These are phyloP conservation scores for Chloroceryle amazona DNA, from an alignment of 2,797 vertebrate genomes.

Conservation along the genomic window DNA sequence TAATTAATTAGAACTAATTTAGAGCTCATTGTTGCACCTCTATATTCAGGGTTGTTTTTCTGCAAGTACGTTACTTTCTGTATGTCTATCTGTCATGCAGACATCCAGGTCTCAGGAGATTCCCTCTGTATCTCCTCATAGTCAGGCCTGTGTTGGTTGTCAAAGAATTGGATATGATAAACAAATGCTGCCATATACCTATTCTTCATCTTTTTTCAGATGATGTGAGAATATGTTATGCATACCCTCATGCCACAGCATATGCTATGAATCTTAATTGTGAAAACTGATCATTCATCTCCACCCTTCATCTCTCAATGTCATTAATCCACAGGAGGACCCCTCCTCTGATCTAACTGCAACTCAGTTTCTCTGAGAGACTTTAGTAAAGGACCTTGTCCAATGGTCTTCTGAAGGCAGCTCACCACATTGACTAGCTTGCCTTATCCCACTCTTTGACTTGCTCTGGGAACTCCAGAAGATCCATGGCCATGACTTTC, in stretches of 20 bases:
- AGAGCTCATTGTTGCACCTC: not conserved
- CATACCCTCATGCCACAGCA: not conserved
- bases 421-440: not conserved
- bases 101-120: not conserved
- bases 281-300: not conserved
- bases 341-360: not conserved
- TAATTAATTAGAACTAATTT: constrained; percentile 3
- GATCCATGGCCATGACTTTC: not conserved
- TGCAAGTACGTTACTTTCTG: not conserved
- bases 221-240: not conserved
- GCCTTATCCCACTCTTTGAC: rapidly evolving
- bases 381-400: not conserved
- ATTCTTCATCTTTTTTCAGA: not conserved
- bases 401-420: not conserved
- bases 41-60: not conserved
- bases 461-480: not conserved
- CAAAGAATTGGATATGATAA: not conserved
- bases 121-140: not conserved
- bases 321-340: not conserved
- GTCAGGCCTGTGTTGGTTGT: not conserved
- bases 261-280: not conserved
- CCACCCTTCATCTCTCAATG: not conserved
- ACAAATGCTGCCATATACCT: not conserved
- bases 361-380: not conserved
- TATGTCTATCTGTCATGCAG: not conserved